Percentiles rank a stretch among this genome's conserved stretches.
Conservation (phyloP, 2,113 vertebrate genomes). For the Daubentonia madagascariensis region DNA sequence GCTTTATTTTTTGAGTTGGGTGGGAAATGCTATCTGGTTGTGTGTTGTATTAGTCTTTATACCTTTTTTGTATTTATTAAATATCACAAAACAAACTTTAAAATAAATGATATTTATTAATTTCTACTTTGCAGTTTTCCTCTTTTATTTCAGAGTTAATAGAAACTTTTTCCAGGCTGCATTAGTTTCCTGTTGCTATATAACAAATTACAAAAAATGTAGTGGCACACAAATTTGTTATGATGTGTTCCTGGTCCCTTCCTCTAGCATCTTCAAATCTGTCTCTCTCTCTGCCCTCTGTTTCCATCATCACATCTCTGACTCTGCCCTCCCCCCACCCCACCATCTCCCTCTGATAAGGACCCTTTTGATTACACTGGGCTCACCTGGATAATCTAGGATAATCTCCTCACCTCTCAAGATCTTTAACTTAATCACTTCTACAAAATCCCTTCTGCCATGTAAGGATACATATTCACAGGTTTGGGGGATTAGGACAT, state of each 20-base stretch:
- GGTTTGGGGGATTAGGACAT: background rate
- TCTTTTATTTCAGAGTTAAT: background rate
- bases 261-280: background rate
- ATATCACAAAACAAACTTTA: conserved; percentile 22
- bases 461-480: background rate
- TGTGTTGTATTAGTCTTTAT: background rate
- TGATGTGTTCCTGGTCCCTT: background rate
- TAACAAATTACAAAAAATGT: background rate
- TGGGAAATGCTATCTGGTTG: background rate
- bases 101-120: conserved; percentile 28
- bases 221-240: background rate
- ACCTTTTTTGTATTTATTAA: background rate
- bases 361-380: background rate
- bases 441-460: background rate
- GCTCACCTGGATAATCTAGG: background rate
- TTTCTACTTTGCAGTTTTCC: conserved; percentile 2
- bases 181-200: background rate
- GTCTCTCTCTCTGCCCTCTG: background rate
- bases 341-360: background rate
- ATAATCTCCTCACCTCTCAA: conserved; percentile 11
- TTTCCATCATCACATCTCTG: background rate
- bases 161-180: background rate
- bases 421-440: conserved; percentile 13
- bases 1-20: background rate
- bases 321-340: background rate